Percentiles rank a stretch among this genome's conserved stretches.
phyloP scores from a whole-genome alignment of 2,888 invertebrate genomes.

The Acronicta alni region DNA sequence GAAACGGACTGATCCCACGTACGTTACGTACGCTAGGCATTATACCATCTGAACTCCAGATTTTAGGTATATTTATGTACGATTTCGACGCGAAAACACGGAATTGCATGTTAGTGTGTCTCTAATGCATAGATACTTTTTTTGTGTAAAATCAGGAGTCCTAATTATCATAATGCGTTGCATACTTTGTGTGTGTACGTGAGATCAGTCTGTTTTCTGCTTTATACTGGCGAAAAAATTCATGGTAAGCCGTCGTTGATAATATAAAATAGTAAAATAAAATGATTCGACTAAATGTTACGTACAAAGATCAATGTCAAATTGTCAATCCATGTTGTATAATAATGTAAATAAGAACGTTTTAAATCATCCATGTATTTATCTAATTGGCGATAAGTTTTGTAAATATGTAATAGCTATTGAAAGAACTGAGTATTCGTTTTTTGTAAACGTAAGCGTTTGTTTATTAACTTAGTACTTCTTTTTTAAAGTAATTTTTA shows the following conservation, averaged over 20 bases:
- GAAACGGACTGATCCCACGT: too few relatives aligned
- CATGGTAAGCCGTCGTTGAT: slow-evolving; percentile 35
- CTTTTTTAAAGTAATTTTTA: slow-evolving; percentile 13
- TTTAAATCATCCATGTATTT: slow-evolving; percentile 77
- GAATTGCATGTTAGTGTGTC: too few relatives aligned
- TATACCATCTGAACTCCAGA: too few relatives aligned
- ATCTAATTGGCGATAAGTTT: slow-evolving; percentile 71
- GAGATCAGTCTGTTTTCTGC: too few relatives aligned
- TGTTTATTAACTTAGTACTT: slow-evolving; percentile 16
- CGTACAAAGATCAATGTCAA: slow-evolving; percentile 86
- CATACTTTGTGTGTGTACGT: too few relatives aligned
- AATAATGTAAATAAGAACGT: slow-evolving; percentile 81
- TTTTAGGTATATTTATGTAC: too few relatives aligned
- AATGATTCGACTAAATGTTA: slow-evolving; percentile 69
- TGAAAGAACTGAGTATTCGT: slow-evolving; percentile 68
- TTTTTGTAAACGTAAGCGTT: slow-evolving; percentile 52
- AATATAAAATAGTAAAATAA: slow-evolving; percentile 39
- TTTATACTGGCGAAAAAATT: slow-evolving; percentile 4
- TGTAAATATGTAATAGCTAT: slow-evolving; percentile 80
- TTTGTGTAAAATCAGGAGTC: too few relatives aligned
- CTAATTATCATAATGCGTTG: too few relatives aligned
- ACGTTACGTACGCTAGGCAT: too few relatives aligned
- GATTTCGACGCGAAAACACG: too few relatives aligned
- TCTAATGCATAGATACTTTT: too few relatives aligned
- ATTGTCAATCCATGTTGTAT: slow-evolving; percentile 82